Evolutionary conservation across 2,797 vertebrate genomes (phyloP), one percentile per base, ranked within the genome.

Genomic region (Galagoides demidoff): DNA sequence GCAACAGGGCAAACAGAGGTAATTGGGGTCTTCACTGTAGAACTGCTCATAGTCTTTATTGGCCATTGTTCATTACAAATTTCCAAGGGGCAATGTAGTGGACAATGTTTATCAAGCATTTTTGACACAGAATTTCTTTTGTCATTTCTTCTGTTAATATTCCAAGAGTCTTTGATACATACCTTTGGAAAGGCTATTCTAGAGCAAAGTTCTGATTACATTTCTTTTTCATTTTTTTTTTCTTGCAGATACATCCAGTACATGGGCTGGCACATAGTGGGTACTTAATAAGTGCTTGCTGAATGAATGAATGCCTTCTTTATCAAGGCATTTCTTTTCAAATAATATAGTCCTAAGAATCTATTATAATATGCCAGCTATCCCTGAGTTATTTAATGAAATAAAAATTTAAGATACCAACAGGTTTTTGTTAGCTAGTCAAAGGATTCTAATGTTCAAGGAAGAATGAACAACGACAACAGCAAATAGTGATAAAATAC

Each of bases 371-470:
- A 23, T 43, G 3, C 63, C 77, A 37, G 7, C 29, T 76, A 31
- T 83, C 12, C 12, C 39, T 85, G 61, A 83, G 29, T 88, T 59
- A 89, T 78, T 77, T 90, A 52, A 89, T 77, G 20, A 96, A 89
- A 92, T 61, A 31, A 10, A 22, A 88, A 89, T 93, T n/a, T 82
- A 89, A 94, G 84, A 94, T 79, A 57, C 1, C 12, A 71, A 39
- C 11, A 81, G 5, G 4, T n/a, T 52, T 86, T 81, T 82, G 92
- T 23, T 39, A 43, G 90, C 12, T 90, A 91, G 82, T 85, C 16
- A 34, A 83, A 88, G 66, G 31, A 95, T 93, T 94, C n/a, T 78
- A 29, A 73, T 45, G 52, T 90, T 95, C 59, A 96, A 3, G 74
- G 34, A 63, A 95, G 37, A 64, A 34, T 25, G n/a, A 94, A 92